Evolutionary conservation across 2,797 vertebrate genomes (phyloP), one percentile per base, ranked within the genome.

Genomic region (Xenentodon cancila): DNA sequence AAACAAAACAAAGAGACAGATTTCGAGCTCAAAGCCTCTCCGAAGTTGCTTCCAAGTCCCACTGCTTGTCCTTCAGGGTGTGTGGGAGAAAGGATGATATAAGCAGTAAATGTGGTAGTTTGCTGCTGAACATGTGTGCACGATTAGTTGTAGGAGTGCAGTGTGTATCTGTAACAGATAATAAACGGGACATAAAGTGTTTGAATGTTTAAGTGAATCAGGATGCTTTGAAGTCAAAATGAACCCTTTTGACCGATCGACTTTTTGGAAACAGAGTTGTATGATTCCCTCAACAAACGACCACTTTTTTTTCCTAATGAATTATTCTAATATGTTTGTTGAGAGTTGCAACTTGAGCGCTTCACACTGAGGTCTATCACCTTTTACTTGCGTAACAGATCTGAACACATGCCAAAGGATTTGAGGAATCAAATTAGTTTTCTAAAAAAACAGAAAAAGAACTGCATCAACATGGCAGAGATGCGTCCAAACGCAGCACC

Each of bases 11-110:
- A 62, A 77, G 55, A 84, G 64, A 76, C 59, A 68, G 53, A 75
- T 76, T 72, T 60, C 25, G 71, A 79, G 64, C 77, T 51, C 16
- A 45, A 63, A 66, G 71, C 59, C 68, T 81, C 75, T 84, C 76
- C 47, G 22, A 40, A 80, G 81, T 82, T 75, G 72, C 76, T 77
- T 79, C 75, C 82, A 81, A 73, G 74, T 81, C 81, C 82, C 56
- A 58, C 72, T 75, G 71, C 68, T 68, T 71, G 64, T 82, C 67
- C 74, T 81, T 65, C 21, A 13, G 57, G 56, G 68, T 50, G 55
- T 55, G 56, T 48, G 57, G 32, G 46, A 27, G 55, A 52, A 55
- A 52, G 50, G 58, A 67, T 25, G 9, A 57, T 63, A 19, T 49
- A 45, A 71, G 77, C 73, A 47, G 56, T 59, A 72, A 37, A 81